phyloP scores from a whole-genome alignment of 2,888 invertebrate species.

The Aporophyla lueneburgensis region DNA sequence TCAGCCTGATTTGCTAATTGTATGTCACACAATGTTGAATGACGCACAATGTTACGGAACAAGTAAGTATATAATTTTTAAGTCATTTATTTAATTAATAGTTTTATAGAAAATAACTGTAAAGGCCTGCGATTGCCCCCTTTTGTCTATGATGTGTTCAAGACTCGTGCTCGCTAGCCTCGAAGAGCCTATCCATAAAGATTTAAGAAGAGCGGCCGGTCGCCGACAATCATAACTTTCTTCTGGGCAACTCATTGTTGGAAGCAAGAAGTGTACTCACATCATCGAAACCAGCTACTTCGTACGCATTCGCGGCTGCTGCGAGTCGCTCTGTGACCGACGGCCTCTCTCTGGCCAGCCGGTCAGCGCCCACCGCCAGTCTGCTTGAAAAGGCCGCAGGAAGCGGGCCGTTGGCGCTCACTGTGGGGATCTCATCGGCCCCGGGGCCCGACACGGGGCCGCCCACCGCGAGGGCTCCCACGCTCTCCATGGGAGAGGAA shows the following conservation, averaged over 20 bases:
- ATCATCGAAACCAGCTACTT: slow-evolving; percentile 76
- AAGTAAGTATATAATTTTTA: no score
- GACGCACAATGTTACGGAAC: no score
- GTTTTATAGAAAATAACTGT: background rate
- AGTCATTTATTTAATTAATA: background rate
- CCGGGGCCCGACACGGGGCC: slow-evolving; percentile 55
- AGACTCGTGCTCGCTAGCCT: background rate
- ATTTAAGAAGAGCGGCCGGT: background rate
- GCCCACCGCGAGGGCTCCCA: slow-evolving; percentile 53
- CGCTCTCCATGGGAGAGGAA: slow-evolving; percentile 57
- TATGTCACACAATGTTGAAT: background rate
- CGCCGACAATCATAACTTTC: no score
- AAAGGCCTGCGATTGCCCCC: no score
- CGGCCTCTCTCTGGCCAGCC: slow-evolving; percentile 61
- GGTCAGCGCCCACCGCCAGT: slow-evolving; percentile 68
- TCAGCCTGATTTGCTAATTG: background rate
- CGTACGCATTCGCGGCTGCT: slow-evolving; percentile 50
- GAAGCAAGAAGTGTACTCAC: slow-evolving; percentile 70
- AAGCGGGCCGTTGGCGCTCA: slow-evolving; percentile 42
- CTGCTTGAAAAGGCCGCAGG: slow-evolving; percentile 65
- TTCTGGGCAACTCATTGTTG: background rate
- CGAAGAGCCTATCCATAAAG: background rate
- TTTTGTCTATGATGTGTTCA: background rate
- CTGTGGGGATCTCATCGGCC: slow-evolving; percentile 18
- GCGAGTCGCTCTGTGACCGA: slow-evolving; percentile 64